Percentiles rank a stretch among this genome's conserved stretches.
phyloP scores from a whole-genome alignment of 1,140 invertebrate genomes.

The Doryteuthis pealeii region DNA sequence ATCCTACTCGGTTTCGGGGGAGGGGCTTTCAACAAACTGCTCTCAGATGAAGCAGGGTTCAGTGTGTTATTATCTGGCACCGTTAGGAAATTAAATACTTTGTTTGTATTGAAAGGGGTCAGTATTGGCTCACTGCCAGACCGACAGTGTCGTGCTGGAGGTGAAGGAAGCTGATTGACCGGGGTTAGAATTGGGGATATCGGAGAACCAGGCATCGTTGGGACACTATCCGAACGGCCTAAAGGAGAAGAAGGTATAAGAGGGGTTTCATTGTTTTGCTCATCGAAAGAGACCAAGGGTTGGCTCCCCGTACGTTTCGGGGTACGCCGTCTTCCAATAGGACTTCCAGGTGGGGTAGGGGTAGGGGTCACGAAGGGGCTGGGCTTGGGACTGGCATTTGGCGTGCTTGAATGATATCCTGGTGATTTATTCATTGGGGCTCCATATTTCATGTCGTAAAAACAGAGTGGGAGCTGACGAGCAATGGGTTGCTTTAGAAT shows the following conservation, averaged over 20 bases:
- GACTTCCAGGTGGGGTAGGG: constrained; percentile 29
- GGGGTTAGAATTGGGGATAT: not conserved
- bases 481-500: constrained; percentile 79
- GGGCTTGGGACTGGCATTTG: constrained; percentile 32
- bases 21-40: constrained; percentile 58
- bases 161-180: constrained; percentile 29
- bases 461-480: constrained; percentile 69
- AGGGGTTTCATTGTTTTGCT: constrained; percentile 13
- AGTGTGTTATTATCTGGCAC: constrained; percentile 18
- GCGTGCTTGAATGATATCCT: constrained; percentile 26
- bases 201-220: constrained; percentile 22
- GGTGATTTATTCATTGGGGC: constrained; percentile 20
- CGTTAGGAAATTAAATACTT: constrained; percentile 18
- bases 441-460: constrained; percentile 68
- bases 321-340: constrained; percentile 21
- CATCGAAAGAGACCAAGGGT: constrained; percentile 38
- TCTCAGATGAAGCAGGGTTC: constrained; percentile 42
- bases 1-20: constrained; percentile 75
- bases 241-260: constrained; percentile 29
- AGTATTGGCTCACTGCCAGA: constrained; percentile 65
- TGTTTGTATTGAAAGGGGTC: constrained; percentile 48
- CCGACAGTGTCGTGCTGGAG: constrained; percentile 54
- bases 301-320: constrained; percentile 42
- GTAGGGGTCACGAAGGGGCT: constrained; percentile 36
- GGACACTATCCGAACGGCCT: constrained; percentile 49